A percentile compares a stretch with the other conserved stretches of the same genome.
These are phyloP conservation scores for Ciconia maguari DNA, from an alignment of 2,113 vertebrate genomes.

Conservation along the genomic window DNA sequence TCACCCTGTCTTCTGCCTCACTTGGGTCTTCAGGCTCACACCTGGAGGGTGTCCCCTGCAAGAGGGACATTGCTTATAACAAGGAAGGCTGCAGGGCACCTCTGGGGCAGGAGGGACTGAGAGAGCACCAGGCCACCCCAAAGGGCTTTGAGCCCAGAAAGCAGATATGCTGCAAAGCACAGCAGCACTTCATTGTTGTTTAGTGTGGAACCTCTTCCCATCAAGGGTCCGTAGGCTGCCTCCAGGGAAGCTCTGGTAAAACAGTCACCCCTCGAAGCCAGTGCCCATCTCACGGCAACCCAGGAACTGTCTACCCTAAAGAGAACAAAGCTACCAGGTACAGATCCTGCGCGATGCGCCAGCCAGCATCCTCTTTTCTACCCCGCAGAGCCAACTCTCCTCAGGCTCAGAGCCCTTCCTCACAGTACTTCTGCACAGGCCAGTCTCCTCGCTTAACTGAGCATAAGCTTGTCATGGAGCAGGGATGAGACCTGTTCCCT, in stretches of 20 bases:
- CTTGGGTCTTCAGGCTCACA: background rate
- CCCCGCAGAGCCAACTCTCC: background rate
- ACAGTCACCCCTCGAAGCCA: background rate
- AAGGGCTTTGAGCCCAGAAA: background rate
- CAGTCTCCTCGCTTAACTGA: background rate
- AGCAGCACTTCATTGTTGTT: background rate
- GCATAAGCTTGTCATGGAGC: background rate
- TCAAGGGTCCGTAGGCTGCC: background rate
- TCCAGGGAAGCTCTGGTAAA: background rate
- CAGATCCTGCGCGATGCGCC: background rate
- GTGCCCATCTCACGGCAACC: background rate
- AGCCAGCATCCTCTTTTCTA: background rate
- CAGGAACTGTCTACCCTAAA: background rate
- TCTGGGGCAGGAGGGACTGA: background rate
- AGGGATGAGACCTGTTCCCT: background rate
- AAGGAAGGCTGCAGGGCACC: background rate
- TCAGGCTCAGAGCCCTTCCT: background rate
- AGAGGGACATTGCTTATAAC: background rate
- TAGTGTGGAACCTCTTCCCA: background rate
- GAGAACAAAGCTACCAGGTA: background rate
- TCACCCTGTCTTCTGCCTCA: background rate
- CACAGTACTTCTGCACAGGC: background rate
- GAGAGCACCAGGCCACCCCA: background rate
- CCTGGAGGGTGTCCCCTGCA: background rate
- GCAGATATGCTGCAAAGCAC: background rate